Evolutionary conservation across 2,797 vertebrate genomes (phyloP).

Genomic region (Chloroceryle inda): DNA sequence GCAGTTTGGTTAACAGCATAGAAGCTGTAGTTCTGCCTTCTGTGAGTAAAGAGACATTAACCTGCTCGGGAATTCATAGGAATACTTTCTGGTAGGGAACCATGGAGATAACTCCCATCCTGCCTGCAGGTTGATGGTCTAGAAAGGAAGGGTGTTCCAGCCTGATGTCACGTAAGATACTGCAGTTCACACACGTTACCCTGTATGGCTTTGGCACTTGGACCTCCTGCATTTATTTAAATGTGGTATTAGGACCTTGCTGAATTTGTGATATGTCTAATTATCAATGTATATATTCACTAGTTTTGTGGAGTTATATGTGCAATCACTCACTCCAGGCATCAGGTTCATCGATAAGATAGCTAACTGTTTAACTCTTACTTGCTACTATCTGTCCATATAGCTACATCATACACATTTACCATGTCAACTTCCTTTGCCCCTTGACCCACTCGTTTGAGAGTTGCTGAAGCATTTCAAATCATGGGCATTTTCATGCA

Average conservation of each 20-base stretch:
- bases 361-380: not conserved
- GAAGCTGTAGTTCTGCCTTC: not conserved
- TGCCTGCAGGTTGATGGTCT: not conserved
- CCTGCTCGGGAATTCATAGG: not conserved
- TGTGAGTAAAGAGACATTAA: not conserved
- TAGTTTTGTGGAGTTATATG: not conserved
- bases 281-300: not conserved
- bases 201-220: not conserved
- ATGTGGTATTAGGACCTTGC: not conserved
- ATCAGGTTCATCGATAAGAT: not conserved
- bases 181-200: not conserved
- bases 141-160: not conserved
- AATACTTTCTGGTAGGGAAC: not conserved
- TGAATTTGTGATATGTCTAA: not conserved
- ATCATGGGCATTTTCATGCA: not conserved
- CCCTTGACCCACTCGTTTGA: not conserved
- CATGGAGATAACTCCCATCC: not conserved
- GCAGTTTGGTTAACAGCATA: not conserved
- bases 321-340: not conserved
- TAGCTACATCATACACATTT: not conserved
- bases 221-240: not conserved
- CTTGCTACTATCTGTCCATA: not conserved
- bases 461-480: not conserved
- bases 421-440: not conserved
- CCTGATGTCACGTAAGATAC: not conserved